Conservation (phyloP, 2,797 vertebrate genomes). For the Pteronotus mesoamericanus region DNA sequence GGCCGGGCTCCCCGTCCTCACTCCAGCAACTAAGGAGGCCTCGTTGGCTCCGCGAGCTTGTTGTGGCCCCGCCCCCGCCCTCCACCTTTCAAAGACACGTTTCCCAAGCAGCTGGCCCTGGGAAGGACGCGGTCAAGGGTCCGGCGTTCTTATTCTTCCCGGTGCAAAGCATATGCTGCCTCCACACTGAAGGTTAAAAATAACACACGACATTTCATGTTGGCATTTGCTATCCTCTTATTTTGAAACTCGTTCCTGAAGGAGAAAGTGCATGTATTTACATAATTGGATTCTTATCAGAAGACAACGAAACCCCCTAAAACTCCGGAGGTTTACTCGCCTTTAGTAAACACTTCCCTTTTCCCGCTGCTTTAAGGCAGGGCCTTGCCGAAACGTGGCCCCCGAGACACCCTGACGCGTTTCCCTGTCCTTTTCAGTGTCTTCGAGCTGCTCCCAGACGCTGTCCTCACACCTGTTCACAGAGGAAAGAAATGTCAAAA, state of each 20-base stretch:
- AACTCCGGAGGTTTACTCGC: neutral
- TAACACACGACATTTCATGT: neutral
- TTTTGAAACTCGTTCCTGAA: neutral
- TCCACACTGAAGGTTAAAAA: neutral
- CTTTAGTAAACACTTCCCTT: neutral
- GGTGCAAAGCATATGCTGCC: neutral
- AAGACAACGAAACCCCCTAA: neutral
- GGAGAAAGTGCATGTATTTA: neutral
- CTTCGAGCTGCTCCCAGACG: neutral
- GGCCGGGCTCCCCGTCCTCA: too few species aligned
- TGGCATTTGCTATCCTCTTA: constrained; percentile 28
- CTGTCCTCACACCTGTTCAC: accelerated
- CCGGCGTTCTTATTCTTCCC: neutral
- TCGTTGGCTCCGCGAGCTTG: too few species aligned
- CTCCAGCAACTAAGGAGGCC: accelerated
- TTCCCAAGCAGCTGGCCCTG: accelerated
- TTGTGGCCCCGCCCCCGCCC: accelerated
- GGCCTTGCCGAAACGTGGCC: neutral
- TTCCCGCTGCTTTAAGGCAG: too few species aligned
- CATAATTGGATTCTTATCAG: constrained; percentile 51
- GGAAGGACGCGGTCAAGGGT: accelerated
- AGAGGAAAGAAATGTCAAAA: neutral
- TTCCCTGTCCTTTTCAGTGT: accelerated
- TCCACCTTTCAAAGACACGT: accelerated
- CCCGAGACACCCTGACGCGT: neutral